phyloP scores from a whole-genome alignment of 2,797 vertebrate genomes.

The Lithobates sylvaticus region DNA sequence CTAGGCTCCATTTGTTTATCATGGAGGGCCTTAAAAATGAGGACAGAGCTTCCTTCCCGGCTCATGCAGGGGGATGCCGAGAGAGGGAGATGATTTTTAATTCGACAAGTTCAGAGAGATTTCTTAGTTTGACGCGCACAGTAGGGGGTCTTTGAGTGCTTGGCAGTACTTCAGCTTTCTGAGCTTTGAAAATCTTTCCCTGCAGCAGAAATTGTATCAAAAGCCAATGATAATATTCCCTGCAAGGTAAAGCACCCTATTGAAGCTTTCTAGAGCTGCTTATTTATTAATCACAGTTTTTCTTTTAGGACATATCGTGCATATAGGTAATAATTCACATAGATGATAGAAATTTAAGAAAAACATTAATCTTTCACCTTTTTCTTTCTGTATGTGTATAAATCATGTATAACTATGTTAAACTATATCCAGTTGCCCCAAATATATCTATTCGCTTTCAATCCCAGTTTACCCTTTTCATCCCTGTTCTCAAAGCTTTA shows the following conservation, averaged over 20 bases:
- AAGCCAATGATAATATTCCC: slow-evolving; percentile 94
- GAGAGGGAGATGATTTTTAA: slow-evolving; percentile 90
- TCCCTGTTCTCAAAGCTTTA: slow-evolving; percentile 73
- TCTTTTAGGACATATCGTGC: slow-evolving; percentile 81
- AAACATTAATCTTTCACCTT: slow-evolving; percentile 77
- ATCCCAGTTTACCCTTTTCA: slow-evolving; percentile 66
- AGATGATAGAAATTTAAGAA: slow-evolving; percentile 75
- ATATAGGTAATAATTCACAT: slow-evolving; percentile 85
- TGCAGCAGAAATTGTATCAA: slow-evolving; percentile 93
- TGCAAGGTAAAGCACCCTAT: slow-evolving; percentile 87
- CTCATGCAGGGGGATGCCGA: slow-evolving; percentile 86
- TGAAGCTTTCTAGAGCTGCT: slow-evolving; percentile 86
- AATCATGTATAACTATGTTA: slow-evolving; percentile 70
- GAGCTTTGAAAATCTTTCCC: slow-evolving; percentile 95
- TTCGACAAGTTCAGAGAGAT: slow-evolving; percentile 94
- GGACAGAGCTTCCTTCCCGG: slow-evolving; percentile 83
- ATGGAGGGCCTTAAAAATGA: slow-evolving; percentile 77
- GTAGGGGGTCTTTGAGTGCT: slow-evolving; percentile 93
- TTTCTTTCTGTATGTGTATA: slow-evolving; percentile 63
- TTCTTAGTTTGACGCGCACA: slow-evolving; percentile 92
- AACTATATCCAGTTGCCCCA: slow-evolving; percentile 67
- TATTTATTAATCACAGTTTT: slow-evolving; percentile 92
- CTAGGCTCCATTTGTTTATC: slow-evolving; percentile 85
- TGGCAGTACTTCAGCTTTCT: slow-evolving; percentile 86
- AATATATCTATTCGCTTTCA: slow-evolving; percentile 67